Evolutionary conservation across 2,797 vertebrate genomes (phyloP), one percentile per base, ranked within the genome.

Genomic region (Chlorospingus semifuscus): DNA sequence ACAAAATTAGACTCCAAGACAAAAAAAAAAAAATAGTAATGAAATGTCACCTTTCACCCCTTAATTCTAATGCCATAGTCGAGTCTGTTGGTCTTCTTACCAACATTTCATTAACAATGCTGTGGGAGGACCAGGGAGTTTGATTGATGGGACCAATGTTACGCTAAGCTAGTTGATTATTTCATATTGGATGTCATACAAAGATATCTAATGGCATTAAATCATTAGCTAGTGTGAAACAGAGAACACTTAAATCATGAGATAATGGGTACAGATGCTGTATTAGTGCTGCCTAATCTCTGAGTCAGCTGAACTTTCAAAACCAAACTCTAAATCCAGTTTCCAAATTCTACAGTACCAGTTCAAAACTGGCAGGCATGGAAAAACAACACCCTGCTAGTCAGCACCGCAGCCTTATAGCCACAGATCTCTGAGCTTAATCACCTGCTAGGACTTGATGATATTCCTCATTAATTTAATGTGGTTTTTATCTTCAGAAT

Each of bases 131-230:
- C 93, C n/a, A 90, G 61, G 41, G 63, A 82, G 6, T 86, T 89
- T 96, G 95, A 97, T 95, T 93, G 88, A 96, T 95, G 93, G 68
- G 68, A 89, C 69, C 59, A 81, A 17, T 65, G 81, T 91, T 88
- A 59, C 6, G 7, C 65, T 86, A 94, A 90, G 85, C 56, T 79
- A 88, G 93, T 92, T 95, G 96, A 96, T 96, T 93, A 96, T 97
- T 97, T 96, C 95, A 90, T 93, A 79, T 70, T 93, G 94, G 70
- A 82, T 94, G 94, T 95, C 96, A 93, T 79, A 83, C 61, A 96
- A 95, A 92, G 80, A 93, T 96, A 95, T 95, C 72, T 96, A 93
- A 95, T 87, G 59, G 52, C 63, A 82, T 91, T 95, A 93, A 96
- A 95, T 95, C 89, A 96, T 93, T 85, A 94, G 93, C 60, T 93